Percentiles rank a stretch among this genome's conserved stretches.
Conservation (phyloP, 2,797 vertebrate species). For the Girardinus metallicus region DNA sequence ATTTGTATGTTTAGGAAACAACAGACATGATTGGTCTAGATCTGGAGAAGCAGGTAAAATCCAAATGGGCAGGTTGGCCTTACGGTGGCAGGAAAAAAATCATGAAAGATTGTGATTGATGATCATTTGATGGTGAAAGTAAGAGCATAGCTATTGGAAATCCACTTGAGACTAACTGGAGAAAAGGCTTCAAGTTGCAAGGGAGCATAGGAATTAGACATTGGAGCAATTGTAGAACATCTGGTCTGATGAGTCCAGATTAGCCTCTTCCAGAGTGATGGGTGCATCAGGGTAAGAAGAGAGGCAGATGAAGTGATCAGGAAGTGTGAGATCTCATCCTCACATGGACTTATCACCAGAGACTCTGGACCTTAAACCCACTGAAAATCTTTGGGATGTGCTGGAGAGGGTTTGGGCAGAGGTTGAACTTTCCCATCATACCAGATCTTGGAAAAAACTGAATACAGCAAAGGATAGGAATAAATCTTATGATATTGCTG, state of each 20-base stretch:
- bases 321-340: too few species aligned
- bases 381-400: background rate
- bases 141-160: background rate
- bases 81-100: background rate
- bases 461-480: background rate
- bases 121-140: background rate
- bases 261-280: too few species aligned
- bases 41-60: background rate
- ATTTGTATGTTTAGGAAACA: background rate
- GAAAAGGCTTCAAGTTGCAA: too few species aligned
- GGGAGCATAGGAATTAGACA: too few species aligned
- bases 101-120: background rate
- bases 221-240: background rate
- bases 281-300: too few species aligned
- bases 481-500: too few species aligned
- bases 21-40: background rate
- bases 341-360: too few species aligned
- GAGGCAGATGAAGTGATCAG: background rate
- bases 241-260: background rate
- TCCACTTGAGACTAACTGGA: too few species aligned
- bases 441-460: background rate
- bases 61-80: background rate
- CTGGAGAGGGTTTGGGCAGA: background rate
- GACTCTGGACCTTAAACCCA: background rate
- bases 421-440: background rate